Conservation (phyloP, 2,888 invertebrate genomes). For the Theodoxus fluviatilis region DNA sequence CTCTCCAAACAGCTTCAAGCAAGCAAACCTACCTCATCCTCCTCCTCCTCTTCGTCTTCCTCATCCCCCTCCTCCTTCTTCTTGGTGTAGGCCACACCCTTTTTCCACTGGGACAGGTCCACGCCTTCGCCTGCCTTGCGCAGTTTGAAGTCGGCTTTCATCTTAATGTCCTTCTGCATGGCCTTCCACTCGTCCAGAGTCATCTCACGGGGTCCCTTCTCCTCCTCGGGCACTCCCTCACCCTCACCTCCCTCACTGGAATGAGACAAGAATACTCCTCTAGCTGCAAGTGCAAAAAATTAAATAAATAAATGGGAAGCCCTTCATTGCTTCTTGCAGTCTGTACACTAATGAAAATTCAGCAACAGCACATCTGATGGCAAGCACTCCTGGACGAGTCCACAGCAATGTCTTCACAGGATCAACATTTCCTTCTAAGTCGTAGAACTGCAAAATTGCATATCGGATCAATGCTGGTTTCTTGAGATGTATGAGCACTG, state of each 20-base stretch:
- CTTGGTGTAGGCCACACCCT: constrained; percentile 69
- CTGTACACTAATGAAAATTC: no score
- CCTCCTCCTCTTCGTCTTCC: constrained; percentile 72
- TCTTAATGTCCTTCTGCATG: constrained; percentile 76
- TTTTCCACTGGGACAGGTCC: constrained; percentile 76
- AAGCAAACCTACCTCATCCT: constrained; percentile 40
- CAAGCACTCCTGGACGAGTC: no score
- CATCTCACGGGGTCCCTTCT: constrained; percentile 84
- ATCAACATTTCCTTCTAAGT: no score
- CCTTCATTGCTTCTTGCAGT: no score
- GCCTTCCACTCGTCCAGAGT: constrained; percentile 96
- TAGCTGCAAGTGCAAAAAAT: neutral
- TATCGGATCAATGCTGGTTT: no score
- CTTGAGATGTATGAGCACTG: no score
- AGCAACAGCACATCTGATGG: no score
- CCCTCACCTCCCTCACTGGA: constrained; percentile 48
- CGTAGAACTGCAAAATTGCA: no score
- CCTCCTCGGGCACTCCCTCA: constrained; percentile 61
- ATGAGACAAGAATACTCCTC: constrained; percentile 16
- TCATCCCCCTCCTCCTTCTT: constrained; percentile 69
- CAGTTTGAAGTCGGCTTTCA: constrained; percentile 87
- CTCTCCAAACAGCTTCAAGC: no score
- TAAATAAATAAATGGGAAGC: neutral
- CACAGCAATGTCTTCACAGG: no score
- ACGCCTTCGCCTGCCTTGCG: constrained; percentile 95